Evolutionary conservation across 2,888 invertebrate species (phyloP).

Genomic region (Diloba caeruleocephala): DNA sequence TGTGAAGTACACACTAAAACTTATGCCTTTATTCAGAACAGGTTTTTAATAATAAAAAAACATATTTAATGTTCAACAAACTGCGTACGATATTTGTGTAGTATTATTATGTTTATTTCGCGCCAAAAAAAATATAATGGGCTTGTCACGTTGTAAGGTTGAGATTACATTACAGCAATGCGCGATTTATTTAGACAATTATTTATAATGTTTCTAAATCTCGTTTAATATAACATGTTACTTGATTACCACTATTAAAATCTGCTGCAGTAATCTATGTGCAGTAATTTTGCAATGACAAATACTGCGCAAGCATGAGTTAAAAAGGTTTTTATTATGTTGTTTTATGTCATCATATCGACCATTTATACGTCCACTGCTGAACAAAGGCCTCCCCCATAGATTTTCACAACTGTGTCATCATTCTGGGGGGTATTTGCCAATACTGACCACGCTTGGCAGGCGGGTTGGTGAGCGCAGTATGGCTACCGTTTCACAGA

Average conservation of each 20-base stretch:
- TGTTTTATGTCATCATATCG: no score
- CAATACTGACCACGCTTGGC: no score
- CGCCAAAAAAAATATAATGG: constrained; percentile 15
- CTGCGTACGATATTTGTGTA: constrained; percentile 1
- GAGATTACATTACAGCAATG: constrained; percentile 14
- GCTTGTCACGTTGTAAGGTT: constrained; percentile 30
- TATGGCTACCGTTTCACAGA: no score
- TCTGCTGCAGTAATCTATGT: constrained; percentile 23
- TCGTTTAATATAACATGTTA: constrained; percentile 5
- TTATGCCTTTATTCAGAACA: constrained; percentile 12
- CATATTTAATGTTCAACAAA: constrained; percentile 16
- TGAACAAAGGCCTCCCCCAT: no score
- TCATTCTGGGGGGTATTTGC: no score
- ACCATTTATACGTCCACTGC: no score
- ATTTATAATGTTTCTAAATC: constrained; percentile 2
- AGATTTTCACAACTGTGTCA: no score
- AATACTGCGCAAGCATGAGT: not conserved
- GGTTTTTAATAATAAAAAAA: constrained; percentile 28
- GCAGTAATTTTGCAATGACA: constrained; percentile 7
- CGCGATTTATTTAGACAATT: constrained; percentile 24
- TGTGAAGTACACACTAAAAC: no score
- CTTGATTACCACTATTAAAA: constrained; percentile 11
- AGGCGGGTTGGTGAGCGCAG: no score
- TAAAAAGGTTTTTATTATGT: no score
- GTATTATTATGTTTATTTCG: constrained; percentile 19